A percentile compares a stretch with the other conserved stretches of the same genome.
These are phyloP conservation scores for Agrotis clavis DNA, from an alignment of 2,888 invertebrate genomes.

Conservation along the genomic window DNA sequence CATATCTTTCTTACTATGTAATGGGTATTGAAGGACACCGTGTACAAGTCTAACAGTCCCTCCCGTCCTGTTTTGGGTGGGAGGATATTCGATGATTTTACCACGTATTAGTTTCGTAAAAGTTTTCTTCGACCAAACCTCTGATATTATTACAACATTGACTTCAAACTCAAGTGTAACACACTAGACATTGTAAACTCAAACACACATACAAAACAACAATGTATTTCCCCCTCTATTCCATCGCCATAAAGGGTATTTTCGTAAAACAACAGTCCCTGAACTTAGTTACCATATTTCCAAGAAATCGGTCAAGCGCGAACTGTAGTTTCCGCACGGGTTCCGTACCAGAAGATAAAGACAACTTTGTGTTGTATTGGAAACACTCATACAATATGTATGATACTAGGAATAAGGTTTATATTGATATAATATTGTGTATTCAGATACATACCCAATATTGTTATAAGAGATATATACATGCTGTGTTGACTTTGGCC, in stretches of 20 bases:
- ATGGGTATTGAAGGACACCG: no score
- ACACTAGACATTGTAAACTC: not conserved
- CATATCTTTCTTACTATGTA: no score
- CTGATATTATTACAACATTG: not conserved
- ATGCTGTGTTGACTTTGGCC: not conserved
- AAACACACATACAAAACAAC: no score
- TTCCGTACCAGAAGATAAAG: conserved; percentile 9
- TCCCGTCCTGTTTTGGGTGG: no score
- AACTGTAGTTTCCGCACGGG: conserved; percentile 18
- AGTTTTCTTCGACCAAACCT: not conserved
- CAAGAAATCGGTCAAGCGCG: conserved; percentile 5
- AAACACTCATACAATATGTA: conserved; percentile 26
- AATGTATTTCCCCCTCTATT: not conserved
- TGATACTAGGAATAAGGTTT: not conserved
- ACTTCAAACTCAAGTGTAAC: not conserved
- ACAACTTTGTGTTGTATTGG: conserved; percentile 25
- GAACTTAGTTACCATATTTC: not conserved
- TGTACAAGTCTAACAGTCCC: no score
- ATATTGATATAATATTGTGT: conserved; percentile 20
- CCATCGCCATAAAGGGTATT: not conserved
- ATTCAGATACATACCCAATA: not conserved
- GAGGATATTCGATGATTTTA: no score
- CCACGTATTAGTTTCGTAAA: no score
- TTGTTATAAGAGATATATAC: no score
- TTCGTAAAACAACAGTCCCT: not conserved